Evolutionary conservation across 2,113 vertebrate genomes (phyloP).

Genomic region (Sylvietta virens): DNA sequence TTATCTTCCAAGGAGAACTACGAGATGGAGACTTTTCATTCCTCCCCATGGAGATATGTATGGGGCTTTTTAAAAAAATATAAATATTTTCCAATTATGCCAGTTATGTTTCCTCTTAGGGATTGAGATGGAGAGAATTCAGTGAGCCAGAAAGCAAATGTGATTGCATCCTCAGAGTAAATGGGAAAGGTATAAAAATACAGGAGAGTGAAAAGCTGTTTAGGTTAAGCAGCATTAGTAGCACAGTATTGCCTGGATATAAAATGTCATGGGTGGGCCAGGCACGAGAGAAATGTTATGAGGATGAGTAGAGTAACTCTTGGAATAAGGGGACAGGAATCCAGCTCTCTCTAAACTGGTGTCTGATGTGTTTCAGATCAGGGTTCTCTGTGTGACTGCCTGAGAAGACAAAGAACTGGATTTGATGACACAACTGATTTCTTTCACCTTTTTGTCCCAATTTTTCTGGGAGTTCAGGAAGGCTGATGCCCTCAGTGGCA

Average conservation of each 20-base stretch:
- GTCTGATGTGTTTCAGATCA: not conserved
- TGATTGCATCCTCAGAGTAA: not conserved
- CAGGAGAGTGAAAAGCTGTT: not conserved
- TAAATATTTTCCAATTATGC: not conserved
- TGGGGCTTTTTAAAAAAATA: not conserved
- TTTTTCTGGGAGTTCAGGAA: not conserved
- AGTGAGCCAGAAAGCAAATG: slow-evolving; percentile 37
- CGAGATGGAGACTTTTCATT: not conserved
- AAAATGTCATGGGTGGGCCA: slow-evolving; percentile 3
- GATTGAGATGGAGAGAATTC: not conserved
- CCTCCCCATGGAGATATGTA: not conserved
- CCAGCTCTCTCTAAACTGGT: not conserved
- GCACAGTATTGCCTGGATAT: not conserved
- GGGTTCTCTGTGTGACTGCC: not conserved
- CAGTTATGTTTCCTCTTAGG: not conserved
- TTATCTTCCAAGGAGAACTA: not conserved
- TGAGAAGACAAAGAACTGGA: not conserved
- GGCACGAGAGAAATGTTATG: not conserved
- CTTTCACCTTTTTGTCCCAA: not conserved
- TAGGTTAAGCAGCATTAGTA: slow-evolving; percentile 1
- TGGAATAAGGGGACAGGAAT: not conserved
- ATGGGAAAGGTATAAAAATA: slow-evolving; percentile 5
- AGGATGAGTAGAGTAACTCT: not conserved
- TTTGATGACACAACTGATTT: not conserved
- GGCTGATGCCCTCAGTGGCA: not conserved